Conservation (phyloP, 2,888 invertebrate genomes). For the Tribolium freemani region DNA sequence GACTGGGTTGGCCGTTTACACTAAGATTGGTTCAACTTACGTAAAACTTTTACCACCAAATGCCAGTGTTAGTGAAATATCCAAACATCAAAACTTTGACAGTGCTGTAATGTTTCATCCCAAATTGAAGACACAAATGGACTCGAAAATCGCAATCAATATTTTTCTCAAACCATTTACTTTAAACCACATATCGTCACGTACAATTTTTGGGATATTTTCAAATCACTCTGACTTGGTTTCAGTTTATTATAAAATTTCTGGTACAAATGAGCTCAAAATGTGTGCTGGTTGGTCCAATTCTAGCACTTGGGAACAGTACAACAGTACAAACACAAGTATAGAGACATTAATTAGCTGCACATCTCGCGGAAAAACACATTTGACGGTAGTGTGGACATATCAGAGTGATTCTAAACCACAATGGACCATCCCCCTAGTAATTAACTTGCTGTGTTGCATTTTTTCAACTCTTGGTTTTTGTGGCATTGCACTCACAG, state of each 20-base stretch:
- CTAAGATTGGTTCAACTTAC: background rate
- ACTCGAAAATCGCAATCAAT: conserved; percentile 46
- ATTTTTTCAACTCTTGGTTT: conserved; percentile 69
- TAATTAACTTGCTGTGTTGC: conserved; percentile 67
- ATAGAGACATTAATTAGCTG: background rate
- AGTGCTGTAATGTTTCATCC: conserved; percentile 43
- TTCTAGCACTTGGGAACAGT: background rate
- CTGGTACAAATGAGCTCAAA: background rate
- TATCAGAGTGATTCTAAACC: too few relatives aligned
- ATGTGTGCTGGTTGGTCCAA: background rate
- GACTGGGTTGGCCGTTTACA: background rate
- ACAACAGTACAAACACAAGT: background rate
- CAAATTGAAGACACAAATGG: conserved; percentile 38
- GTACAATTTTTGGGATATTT: background rate
- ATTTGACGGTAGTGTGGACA: background rate
- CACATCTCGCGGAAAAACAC: background rate
- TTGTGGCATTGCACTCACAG: conserved; percentile 69
- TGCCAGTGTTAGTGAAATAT: background rate
- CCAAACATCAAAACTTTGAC: conserved; percentile 6
- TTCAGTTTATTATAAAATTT: background rate
- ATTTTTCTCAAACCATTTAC: conserved; percentile 45
- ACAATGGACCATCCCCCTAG: conserved; percentile 50
- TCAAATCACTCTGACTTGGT: background rate
- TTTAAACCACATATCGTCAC: background rate
- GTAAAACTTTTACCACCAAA: background rate